Base-by-base conservation (phyloP, 1,140 invertebrate species). In the Helicoverpa zea region DNA sequence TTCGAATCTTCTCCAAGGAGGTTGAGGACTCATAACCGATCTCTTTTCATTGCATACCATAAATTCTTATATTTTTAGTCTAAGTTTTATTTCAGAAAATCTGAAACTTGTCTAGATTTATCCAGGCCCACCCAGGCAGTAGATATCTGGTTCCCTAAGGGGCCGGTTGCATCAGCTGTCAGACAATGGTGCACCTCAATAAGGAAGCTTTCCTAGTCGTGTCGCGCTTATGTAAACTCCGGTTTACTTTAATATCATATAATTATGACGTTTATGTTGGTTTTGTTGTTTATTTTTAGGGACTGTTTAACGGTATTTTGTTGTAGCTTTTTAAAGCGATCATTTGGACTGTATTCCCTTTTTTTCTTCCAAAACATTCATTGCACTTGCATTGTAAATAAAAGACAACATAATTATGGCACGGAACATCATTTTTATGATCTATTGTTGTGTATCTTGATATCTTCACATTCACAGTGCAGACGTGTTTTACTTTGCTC, bases 181-280 rank as follows among this genome's bases (percentile, higher is more conserved):
- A 66, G 23, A 77, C 75, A 77, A 77, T 77, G 18, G 70, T 56
- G n/a, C 49, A 49, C 73, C 49, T 30, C 75, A 66, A 77, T 77
- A 54, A 77, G 75, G 75, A 77, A 77, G 59, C 49, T 70, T 70
- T 70, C 66, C 66, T 54, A 29, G 66, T 70, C 66, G 66, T 70
- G 66, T 61, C 49, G 29, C 54, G 13, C 59, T 77, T 77, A 77
- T 66, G 61, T 77, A 77, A 77, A 77, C 75, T 63, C 16, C 43
- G 56, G 7, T 63, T 63, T 30, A 49, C 51, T 58, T 56, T 11
- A 54, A 29, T 16, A 51, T 64, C 49, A 35, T 64, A 54, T 64
- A 52, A 54, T 66, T 58, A 64, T 63, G 59, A 54, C 47, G 70
- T 35, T 43, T 73, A 18, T 43, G 29, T 64, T 64, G 18, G 30